Evolutionary conservation across 1,140 invertebrate species (phyloP).

Genomic region (Hyles vespertilio): DNA sequence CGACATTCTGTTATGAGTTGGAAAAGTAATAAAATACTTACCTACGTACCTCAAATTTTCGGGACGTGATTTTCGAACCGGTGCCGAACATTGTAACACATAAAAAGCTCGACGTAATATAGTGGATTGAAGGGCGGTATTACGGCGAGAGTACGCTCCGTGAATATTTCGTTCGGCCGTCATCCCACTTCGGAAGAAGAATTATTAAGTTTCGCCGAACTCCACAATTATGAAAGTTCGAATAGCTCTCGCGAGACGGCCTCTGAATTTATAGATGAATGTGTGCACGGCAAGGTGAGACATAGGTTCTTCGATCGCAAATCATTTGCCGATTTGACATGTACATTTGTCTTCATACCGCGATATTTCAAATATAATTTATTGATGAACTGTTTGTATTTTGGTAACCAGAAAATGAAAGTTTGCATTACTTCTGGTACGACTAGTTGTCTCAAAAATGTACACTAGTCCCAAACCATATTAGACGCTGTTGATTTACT

Average conservation of each 20-base stretch:
- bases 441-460: too few species aligned
- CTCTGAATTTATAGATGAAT: slow-evolving; percentile 74
- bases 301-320: too few species aligned
- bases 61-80: slow-evolving; percentile 33
- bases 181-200: slow-evolving; percentile 73
- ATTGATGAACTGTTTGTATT: too few species aligned
- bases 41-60: slow-evolving; percentile 28
- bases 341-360: too few species aligned
- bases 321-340: too few species aligned
- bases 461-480: too few species aligned
- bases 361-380: too few species aligned
- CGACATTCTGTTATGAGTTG: slow-evolving; percentile 10
- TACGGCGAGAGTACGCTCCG: slow-evolving; percentile 54
- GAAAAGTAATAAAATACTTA: slow-evolving; percentile 29
- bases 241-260: slow-evolving; percentile 72
- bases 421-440: too few species aligned
- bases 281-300: slow-evolving; percentile 37
- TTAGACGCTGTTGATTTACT: too few species aligned
- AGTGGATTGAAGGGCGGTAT: slow-evolving; percentile 53
- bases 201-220: slow-evolving; percentile 74
- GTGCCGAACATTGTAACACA: slow-evolving; percentile 37
- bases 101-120: slow-evolving; percentile 53
- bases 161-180: slow-evolving; percentile 70
- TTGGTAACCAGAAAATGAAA: too few species aligned
- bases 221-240: slow-evolving; percentile 75